These are phyloP conservation scores for Gari tellinella DNA, from an alignment of 2,888 invertebrate species.

Conservation along the genomic window DNA sequence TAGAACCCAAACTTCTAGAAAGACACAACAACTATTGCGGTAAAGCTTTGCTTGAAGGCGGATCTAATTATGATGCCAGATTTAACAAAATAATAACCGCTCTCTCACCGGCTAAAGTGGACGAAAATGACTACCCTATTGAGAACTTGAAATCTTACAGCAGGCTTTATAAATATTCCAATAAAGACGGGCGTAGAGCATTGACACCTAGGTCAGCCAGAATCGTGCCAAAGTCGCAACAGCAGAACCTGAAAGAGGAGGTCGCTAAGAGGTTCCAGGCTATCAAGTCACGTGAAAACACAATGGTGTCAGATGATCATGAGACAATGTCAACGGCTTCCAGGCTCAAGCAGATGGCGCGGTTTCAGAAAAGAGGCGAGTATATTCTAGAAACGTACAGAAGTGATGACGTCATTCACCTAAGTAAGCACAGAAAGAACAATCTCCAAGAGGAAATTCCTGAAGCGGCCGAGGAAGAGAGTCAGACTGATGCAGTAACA, in stretches of 20 bases:
- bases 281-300: slow-evolving; percentile 55
- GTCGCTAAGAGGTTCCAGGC: slow-evolving; percentile 54
- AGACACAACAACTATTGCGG: slow-evolving; percentile 73
- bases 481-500: too few relatives aligned
- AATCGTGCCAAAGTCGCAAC: slow-evolving; percentile 43
- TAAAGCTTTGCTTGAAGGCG: slow-evolving; percentile 64
- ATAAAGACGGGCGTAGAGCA: slow-evolving; percentile 38
- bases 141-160: slow-evolving; percentile 67
- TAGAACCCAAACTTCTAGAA: slow-evolving; percentile 71
- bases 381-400: slow-evolving; percentile 59
- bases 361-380: slow-evolving; percentile 56
- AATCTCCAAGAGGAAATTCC: slow-evolving; percentile 46
- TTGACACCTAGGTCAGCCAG: slow-evolving; percentile 34
- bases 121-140: slow-evolving; percentile 58
- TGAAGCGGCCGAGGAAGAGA: slow-evolving; percentile 24
- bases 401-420: slow-evolving; percentile 57
- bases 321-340: slow-evolving; percentile 9
- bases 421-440: slow-evolving; percentile 36
- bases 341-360: slow-evolving; percentile 27
- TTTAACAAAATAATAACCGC: slow-evolving; percentile 66
- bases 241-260: slow-evolving; percentile 49
- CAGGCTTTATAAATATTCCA: slow-evolving; percentile 62
- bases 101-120: slow-evolving; percentile 64
- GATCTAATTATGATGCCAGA: slow-evolving; percentile 67
- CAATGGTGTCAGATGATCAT: slow-evolving; percentile 37